These are phyloP conservation scores for Urophycis tenuis DNA, from an alignment of 2,797 vertebrate genomes.

Conservation along the genomic window DNA sequence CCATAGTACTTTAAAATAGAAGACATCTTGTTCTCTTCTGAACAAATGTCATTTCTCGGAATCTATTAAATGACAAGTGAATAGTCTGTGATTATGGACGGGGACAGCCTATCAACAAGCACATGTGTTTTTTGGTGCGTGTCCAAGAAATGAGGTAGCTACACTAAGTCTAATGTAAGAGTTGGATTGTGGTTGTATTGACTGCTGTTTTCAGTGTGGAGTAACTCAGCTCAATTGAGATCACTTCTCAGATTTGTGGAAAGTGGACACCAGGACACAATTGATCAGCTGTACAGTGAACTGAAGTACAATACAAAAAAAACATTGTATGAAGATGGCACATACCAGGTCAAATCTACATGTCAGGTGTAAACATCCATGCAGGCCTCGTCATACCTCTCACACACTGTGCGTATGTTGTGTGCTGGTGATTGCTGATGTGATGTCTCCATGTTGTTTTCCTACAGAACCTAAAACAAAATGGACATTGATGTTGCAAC, in stretches of 20 bases:
- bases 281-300: neutral
- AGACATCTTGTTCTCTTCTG: neutral
- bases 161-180: neutral
- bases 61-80: neutral
- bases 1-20: no score
- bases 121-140: neutral
- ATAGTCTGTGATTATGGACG: neutral
- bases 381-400: no score
- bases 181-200: neutral
- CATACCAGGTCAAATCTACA: no score
- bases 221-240: no score
- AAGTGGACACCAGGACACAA: neutral
- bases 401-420: no score
- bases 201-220: neutral
- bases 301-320: no score
- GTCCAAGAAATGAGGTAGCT: neutral
- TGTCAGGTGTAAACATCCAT: no score
- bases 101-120: neutral
- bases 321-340: no score
- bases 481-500: conserved; percentile 25
- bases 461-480: conserved; percentile 11
- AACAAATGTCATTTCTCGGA: neutral
- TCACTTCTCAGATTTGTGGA: no score
- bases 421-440: neutral
- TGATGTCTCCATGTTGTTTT: neutral